These are phyloP conservation scores for Drosophila parthenogenetica DNA, from an alignment of 2,888 invertebrate species.

Conservation along the genomic window DNA sequence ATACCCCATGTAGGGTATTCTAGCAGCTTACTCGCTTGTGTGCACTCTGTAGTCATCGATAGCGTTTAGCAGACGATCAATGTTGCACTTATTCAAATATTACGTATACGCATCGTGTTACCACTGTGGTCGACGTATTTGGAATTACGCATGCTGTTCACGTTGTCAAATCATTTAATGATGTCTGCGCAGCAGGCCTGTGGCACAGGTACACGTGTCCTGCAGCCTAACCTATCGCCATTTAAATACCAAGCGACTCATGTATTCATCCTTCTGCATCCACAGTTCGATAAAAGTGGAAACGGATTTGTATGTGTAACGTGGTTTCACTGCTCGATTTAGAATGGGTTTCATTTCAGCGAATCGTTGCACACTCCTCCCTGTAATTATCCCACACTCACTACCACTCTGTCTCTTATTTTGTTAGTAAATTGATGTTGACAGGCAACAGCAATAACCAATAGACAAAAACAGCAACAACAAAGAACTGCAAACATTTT, in stretches of 20 bases:
- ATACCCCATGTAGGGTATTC: conserved; percentile 11
- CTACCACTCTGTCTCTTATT: conserved; percentile 1
- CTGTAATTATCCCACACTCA: not conserved
- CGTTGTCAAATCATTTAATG: conserved; percentile 66
- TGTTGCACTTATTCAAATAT: conserved; percentile 24
- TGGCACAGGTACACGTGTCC: conserved; percentile 25
- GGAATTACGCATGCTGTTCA: conserved; percentile 40
- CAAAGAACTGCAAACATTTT: conserved; percentile 27
- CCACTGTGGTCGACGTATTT: not conserved
- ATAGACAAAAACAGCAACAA: conserved; percentile 15
- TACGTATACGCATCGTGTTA: conserved; percentile 48
- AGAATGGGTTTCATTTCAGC: not conserved
- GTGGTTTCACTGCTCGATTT: conserved; percentile 25
- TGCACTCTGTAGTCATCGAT: conserved; percentile 20
- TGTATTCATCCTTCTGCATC: not conserved
- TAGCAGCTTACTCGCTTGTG: conserved; percentile 16
- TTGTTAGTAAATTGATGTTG: conserved; percentile 58
- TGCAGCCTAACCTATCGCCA: conserved; percentile 8
- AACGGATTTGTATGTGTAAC: conserved; percentile 30
- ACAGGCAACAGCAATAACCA: conserved; percentile 40
- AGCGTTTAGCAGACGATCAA: conserved; percentile 24
- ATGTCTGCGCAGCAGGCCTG: conserved; percentile 26
- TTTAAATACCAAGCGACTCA: conserved; percentile 2
- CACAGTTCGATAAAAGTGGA: not conserved
- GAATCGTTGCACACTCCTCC: not conserved